These are phyloP conservation scores for crab-eating macaque (Macaca fascicularis) DNA, from an alignment of 2,113 vertebrate species.

Conservation along the genomic window DNA sequence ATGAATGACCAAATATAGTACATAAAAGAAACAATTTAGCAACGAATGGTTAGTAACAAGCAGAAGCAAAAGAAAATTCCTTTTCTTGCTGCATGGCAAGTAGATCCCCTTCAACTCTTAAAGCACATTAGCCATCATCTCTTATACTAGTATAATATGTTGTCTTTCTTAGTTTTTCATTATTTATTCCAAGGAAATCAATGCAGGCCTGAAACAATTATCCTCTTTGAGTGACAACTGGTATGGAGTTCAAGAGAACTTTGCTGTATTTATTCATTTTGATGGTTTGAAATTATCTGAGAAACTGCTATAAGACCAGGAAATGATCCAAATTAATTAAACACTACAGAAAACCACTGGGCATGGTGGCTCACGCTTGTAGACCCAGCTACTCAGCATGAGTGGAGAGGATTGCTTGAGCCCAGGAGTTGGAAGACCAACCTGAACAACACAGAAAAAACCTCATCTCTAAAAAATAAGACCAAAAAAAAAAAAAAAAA, in stretches of 20 bases:
- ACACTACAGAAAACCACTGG: not conserved
- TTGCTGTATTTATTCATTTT: not conserved
- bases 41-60: not conserved
- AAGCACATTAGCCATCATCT: not conserved
- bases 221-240: not conserved
- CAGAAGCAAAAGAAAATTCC: not conserved
- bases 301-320: not conserved
- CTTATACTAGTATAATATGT: not conserved
- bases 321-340: not conserved
- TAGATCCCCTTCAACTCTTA: not conserved
- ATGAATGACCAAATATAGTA: not conserved
- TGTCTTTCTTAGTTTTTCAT: constrained; percentile 12
- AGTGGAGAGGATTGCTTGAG: too few relatives aligned
- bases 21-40: not conserved
- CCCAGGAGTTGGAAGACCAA: too few relatives aligned
- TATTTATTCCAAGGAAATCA: not conserved
- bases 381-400: too few relatives aligned
- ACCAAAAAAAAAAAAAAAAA: too few relatives aligned
- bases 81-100: not conserved
- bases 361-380: too few relatives aligned
- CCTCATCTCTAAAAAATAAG: too few relatives aligned
- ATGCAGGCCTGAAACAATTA: not conserved
- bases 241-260: not conserved
- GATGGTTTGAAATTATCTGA: not conserved
- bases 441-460: too few relatives aligned